phyloP scores from a whole-genome alignment of 2,797 vertebrate genomes.

The Esox lucius region DNA sequence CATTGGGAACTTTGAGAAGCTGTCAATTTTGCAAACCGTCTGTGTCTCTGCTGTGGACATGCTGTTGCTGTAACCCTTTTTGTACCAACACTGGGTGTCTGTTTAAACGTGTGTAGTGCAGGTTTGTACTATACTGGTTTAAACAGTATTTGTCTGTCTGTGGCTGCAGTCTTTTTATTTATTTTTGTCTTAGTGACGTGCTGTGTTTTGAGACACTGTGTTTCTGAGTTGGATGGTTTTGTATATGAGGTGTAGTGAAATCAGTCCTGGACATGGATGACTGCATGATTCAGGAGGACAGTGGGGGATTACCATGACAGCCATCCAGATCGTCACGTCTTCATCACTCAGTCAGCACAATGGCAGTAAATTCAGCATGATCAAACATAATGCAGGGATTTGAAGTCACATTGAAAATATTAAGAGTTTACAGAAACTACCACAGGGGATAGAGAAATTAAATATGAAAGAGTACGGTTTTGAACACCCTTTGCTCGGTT shows the following conservation, averaged over 20 bases:
- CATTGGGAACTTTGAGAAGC: background rate
- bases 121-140: background rate
- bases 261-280: background rate
- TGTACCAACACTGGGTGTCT: background rate
- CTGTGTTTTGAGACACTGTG: background rate
- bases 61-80: background rate
- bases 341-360: no score
- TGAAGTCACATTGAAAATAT: no score
- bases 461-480: no score
- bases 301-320: constrained; percentile 1
- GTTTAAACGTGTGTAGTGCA: background rate
- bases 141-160: background rate
- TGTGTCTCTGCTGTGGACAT: background rate
- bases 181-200: background rate
- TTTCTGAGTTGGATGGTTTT: background rate
- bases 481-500: background rate
- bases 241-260: background rate
- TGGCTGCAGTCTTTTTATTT: background rate
- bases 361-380: no score
- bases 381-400: no score
- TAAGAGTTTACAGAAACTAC: no score
- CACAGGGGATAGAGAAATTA: no score
- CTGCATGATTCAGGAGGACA: background rate
- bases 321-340: background rate
- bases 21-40: background rate